Evolutionary conservation across 2,888 invertebrate species (phyloP).

Genomic region (Phengaris arion): DNA sequence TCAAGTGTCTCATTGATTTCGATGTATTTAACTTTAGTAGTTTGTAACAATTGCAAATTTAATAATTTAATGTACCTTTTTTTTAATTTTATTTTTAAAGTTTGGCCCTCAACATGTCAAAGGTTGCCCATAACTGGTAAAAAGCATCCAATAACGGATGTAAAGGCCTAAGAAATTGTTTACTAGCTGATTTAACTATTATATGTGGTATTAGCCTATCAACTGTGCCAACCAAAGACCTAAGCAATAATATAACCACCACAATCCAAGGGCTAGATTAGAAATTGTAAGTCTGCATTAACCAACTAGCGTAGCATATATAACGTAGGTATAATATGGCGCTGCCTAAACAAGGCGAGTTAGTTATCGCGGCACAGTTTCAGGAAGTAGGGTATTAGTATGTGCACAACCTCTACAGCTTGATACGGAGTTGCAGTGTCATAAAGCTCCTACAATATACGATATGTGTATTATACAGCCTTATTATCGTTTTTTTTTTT

Average conservation of each 20-base stretch:
- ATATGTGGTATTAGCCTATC: not conserved
- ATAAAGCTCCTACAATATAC: not conserved
- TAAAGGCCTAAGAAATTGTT: too few species aligned
- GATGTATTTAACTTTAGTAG: too few species aligned
- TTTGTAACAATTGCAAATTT: too few species aligned
- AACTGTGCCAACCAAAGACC: not conserved
- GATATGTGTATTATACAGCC: not conserved
- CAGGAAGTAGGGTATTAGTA: constrained; percentile 25
- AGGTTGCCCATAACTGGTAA: too few species aligned
- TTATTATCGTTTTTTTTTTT: not conserved
- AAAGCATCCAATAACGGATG: too few species aligned
- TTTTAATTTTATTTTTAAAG: too few species aligned
- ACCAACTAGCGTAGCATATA: not conserved
- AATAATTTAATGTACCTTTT: too few species aligned
- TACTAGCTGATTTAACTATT: too few species aligned
- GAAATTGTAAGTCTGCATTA: constrained; percentile 5
- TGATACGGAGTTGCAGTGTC: not conserved
- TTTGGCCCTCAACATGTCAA: too few species aligned
- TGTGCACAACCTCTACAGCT: not conserved
- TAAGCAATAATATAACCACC: constrained; percentile 12
- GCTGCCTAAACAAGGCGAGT: constrained; percentile 8
- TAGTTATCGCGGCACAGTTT: constrained; percentile 24
- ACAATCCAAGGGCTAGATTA: constrained; percentile 15
- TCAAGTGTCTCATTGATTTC: too few species aligned
- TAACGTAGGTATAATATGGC: not conserved